Base-by-base conservation (phyloP, 30 jellyfish, hydroid and myxozoan genomes). In the Hydra vulgaris region DNA sequence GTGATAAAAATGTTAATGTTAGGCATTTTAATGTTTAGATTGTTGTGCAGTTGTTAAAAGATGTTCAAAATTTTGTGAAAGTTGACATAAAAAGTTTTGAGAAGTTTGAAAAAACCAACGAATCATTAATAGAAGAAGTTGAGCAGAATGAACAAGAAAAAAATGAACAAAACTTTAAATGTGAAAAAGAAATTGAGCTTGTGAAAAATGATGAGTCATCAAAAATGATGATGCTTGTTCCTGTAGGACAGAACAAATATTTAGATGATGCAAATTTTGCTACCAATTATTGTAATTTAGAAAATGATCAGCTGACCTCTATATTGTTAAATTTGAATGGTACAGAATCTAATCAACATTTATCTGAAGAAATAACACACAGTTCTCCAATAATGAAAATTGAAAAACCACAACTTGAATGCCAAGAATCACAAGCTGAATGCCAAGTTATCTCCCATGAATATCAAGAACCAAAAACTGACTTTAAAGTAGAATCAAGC, bases 41-140 rank as follows among this genome's bases (percentile, higher is more conserved):
- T 23, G 21, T 52, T 18, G 21, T 78, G 24, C 85, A 78, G 69
- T 0, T 78, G 53, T 66, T 78, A 53, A 54, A 78, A 78, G 77
- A 78, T 23, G 54, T 78, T 12, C 66, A 53, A 21, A 21, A 21
- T 20, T 55, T 53, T 1, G 66, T 21, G 21, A 23, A 23, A 21
- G 67, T 18, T 12, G 77, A 78, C 20, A 23, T 23, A 3, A 40
- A 78, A 78, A 26, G 40, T n/a, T n/a, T 61, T 23, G 77, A 53
- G 55, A 54, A 52, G 21, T 8, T 78, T 15, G 66, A 78, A 25
- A 40, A 21, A 69, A 73, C 15, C 81, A 73, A 74, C 75, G 21
- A 21, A 73, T 15, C 61, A 3, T 40, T 12, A 40, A 40, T 3
- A 40, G 61, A 40, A 40, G 12, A 40, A 12, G 61, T 3, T 40